Base-by-base conservation (phyloP, 2,797 vertebrate species). In the Fringilla coelebs region DNA sequence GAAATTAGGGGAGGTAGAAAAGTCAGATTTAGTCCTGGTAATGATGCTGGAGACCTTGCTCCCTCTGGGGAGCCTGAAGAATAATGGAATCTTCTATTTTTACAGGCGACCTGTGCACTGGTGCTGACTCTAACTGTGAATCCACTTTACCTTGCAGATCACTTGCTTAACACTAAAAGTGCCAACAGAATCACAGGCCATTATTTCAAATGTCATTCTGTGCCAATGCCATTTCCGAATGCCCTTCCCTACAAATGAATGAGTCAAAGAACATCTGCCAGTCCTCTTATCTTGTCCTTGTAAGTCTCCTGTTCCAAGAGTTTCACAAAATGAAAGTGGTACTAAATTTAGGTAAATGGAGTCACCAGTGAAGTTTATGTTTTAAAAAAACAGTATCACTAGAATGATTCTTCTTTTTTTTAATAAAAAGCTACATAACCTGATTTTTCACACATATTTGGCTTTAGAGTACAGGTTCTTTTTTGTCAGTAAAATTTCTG, bases 61-160 rank as follows among this genome's bases (percentile, higher is more conserved):
- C 98, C 98, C 99, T 98, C 98, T 97, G 93, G 99, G 99, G 99
- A 99, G 97, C 97, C 96, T 57, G 98, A 99, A 99, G 99, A 99
- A 99, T 99, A 99, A 99, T 99, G 99, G 98, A 99, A 99, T 98
- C 98, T 99, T 98, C 99, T 99, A 99, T 99, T 99, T 99, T 99
- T 99, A 99, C 97, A 97, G 98, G 98, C 98, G 98, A 98, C 98
- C 98, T 98, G 98, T 98, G 98, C 97, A 97, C 97, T 97, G 97
- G 97, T 92, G 95, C 97, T 98, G 98, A 98, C 98, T 98, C 98
- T 98, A 85, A 98, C 98, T 97, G 98, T 98, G 98, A 98, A 98
- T 98, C 98, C 97, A 97, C 97, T 98, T 98, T 98, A 97, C 97
- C 98, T 98, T 98, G 97, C 97, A 98, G 98, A 98, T 98, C 98